phyloP scores from a whole-genome alignment of 2,888 invertebrate genomes.

The Acanthosepion esculentum region DNA sequence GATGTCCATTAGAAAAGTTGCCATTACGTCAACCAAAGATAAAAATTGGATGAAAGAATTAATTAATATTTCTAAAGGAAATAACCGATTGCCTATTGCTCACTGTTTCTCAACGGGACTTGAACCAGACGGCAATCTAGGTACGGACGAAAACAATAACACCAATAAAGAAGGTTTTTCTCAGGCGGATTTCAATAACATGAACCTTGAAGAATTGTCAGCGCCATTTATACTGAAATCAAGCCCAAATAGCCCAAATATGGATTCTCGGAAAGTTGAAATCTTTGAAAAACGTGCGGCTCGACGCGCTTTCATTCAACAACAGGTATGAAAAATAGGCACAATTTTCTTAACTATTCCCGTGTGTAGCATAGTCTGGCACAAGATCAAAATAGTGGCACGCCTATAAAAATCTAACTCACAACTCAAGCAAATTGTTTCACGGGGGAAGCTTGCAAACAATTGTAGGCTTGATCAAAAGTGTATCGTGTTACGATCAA shows the following conservation, averaged over 20 bases:
- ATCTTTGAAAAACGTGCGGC: not conserved
- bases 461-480: too few relatives aligned
- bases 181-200: not conserved
- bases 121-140: not conserved
- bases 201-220: not conserved
- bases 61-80: not conserved
- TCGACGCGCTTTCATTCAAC: not conserved
- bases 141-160: slow-evolving; percentile 33
- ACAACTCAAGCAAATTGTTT: too few relatives aligned
- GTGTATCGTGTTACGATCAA: too few relatives aligned
- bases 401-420: too few relatives aligned
- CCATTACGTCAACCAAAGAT: not conserved
- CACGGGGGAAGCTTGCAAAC: too few relatives aligned
- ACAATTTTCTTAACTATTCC: too few relatives aligned
- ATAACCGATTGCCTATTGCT: not conserved
- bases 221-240: not conserved
- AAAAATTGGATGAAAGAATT: not conserved
- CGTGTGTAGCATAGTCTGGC: too few relatives aligned
- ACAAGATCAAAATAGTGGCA: too few relatives aligned
- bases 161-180: not conserved
- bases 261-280: slow-evolving; percentile 25
- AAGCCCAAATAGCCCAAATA: not conserved
- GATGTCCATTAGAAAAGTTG: not conserved
- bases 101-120: not conserved
- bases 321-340: not conserved